phyloP scores from a whole-genome alignment of 2,113 vertebrate species.

The Anser brachyrhynchus region DNA sequence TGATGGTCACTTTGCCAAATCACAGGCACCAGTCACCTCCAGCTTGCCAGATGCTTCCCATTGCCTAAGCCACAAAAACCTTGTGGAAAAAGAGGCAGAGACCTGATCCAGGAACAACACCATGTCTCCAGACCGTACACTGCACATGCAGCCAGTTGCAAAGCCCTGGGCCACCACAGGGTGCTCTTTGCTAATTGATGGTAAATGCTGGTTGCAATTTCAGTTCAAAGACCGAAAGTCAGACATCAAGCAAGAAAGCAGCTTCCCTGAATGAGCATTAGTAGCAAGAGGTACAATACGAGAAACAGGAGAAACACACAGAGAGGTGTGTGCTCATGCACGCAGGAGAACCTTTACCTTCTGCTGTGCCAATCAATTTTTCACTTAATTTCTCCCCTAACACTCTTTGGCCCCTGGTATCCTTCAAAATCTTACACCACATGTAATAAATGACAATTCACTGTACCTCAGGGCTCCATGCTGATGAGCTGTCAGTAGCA shows the following conservation, averaged over 20 bases:
- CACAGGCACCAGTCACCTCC: not conserved
- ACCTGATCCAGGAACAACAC: not conserved
- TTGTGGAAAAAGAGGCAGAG: not conserved
- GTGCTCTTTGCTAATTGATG: not conserved
- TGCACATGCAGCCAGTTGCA: not conserved
- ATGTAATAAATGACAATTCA: not conserved
- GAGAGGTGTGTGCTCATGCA: not conserved
- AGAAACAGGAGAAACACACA: not conserved
- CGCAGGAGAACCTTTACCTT: not conserved
- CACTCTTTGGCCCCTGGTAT: not conserved
- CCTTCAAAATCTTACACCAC: not conserved
- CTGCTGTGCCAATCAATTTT: not conserved
- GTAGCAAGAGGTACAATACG: not conserved
- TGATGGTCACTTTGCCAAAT: not conserved
- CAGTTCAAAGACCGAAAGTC: not conserved
- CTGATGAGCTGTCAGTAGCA: constrained; percentile 82
- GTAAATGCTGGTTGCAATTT: not conserved
- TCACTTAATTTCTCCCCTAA: constrained; percentile 10
- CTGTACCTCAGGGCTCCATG: constrained; percentile 89
- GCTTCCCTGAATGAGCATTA: not conserved
- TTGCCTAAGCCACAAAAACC: not conserved
- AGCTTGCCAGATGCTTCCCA: not conserved
- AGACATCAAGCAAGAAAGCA: not conserved
- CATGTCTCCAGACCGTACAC: not conserved
- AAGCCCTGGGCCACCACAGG: not conserved